Base-by-base conservation (phyloP, 2,888 invertebrate species). In the Perithous albicinctus region DNA sequence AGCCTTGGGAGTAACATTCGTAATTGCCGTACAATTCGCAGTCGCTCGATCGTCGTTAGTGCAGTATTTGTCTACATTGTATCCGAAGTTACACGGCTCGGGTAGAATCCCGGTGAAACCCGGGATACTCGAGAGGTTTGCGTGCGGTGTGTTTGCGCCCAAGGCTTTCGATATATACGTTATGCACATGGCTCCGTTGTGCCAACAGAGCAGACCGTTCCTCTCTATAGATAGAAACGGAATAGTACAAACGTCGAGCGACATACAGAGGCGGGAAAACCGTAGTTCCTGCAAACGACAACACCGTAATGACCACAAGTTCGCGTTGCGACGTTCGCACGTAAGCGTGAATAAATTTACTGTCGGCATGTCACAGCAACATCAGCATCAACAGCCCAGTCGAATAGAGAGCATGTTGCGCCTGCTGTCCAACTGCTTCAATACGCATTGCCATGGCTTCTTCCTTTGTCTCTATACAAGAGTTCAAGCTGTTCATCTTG, bases 11-110 rank as follows among this genome's bases (percentile, higher is more conserved):
- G 35, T 12, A 6, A n/a, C 12, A 12, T 8, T 10, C 32, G 67
- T 67, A 38, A 67, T 67, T 67, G 67, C n/a, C 51, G 6, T 26
- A 35, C 67, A 64, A 43, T 43, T 3, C 35, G 32, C 5, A 56
- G 67, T 48, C 32, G 29, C 46, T 35, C 51, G 35, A 51, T 67
- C 51, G 51, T 48, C 51, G 20, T 67, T 38, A n/a, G 51, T 20
- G n/a, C 5, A 56, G 54, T 67, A 38, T 67, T 67, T 67, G 67
- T 51, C 51, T 12, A 3, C 23, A 7, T 20, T 12, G 32, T 20
- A 7, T 4, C 20, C 6, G 51, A 48, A 51, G n/a, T n/a, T 23
- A 12, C 23, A n/a, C 46, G 66, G 18, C 15, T 4, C 10, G 0
- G 3, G 3, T 7, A 10, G 46, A n/a, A n/a, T n/a, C n/a, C n/a